These are phyloP conservation scores for Oryzias celebensis DNA, from an alignment of 2,113 vertebrate species.

Conservation along the genomic window DNA sequence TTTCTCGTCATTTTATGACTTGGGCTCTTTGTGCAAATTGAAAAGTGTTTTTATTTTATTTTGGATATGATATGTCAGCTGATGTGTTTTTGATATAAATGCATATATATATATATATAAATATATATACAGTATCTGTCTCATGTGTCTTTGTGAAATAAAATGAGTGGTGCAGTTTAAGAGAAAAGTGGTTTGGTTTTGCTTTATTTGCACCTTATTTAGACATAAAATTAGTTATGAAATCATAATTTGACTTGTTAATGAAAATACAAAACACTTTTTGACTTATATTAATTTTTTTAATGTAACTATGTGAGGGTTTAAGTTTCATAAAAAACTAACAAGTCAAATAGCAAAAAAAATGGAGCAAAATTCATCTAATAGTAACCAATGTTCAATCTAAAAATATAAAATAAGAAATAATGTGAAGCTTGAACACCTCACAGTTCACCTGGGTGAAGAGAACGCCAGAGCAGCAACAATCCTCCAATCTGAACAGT, in stretches of 20 bases:
- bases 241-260: neutral
- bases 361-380: no score
- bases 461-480: slow-evolving; percentile 3
- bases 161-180: slow-evolving; percentile 66
- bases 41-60: slow-evolving; percentile 55
- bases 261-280: neutral
- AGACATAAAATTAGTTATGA: neutral
- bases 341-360: no score
- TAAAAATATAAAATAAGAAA: no score
- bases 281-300: no score
- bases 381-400: no score
- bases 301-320: no score
- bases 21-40: slow-evolving; percentile 62
- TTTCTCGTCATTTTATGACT: slow-evolving; percentile 63
- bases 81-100: slow-evolving; percentile 67
- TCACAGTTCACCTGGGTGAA: neutral
- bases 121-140: slow-evolving; percentile 64
- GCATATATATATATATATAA: slow-evolving; percentile 11
- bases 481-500: slow-evolving; percentile 29
- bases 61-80: slow-evolving; percentile 67
- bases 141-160: slow-evolving; percentile 74
- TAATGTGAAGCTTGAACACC: no score
- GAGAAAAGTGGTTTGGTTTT: neutral
- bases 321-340: no score
- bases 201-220: slow-evolving; percentile 11